Evolutionary conservation across 2,113 vertebrate genomes (phyloP).

Genomic region (Ancistrus triradiatus): DNA sequence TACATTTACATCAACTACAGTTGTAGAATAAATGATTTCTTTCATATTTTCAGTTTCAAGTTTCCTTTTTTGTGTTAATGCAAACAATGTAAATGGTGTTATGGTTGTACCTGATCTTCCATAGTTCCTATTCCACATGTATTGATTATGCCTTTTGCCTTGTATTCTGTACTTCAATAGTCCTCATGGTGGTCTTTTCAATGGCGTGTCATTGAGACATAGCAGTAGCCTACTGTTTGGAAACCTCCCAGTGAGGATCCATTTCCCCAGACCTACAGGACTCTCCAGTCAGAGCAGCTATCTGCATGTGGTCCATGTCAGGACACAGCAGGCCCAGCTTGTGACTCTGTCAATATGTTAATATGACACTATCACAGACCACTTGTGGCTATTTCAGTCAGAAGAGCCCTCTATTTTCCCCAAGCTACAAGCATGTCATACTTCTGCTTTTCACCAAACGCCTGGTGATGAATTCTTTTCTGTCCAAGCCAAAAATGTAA

Average conservation of each 20-base stretch:
- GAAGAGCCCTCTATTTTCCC: slow-evolving; percentile 39
- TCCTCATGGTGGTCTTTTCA: slow-evolving; percentile 41
- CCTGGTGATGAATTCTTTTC: slow-evolving; percentile 23
- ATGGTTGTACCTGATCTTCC: slow-evolving; percentile 37
- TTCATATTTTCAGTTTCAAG: too few relatives aligned
- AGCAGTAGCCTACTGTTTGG: slow-evolving; percentile 60
- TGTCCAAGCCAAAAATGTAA: slow-evolving; percentile 20
- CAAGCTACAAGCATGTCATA: slow-evolving; percentile 14
- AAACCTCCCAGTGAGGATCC: slow-evolving; percentile 62
- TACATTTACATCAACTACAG: too few relatives aligned
- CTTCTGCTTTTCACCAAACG: slow-evolving; percentile 29
- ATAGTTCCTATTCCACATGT: background rate
- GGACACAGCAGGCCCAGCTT: slow-evolving; percentile 55
- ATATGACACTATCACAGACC: slow-evolving; percentile 55
- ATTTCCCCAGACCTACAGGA: slow-evolving; percentile 66
- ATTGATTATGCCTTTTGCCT: slow-evolving; percentile 8
- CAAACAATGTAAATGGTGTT: too few relatives aligned
- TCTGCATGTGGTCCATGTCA: slow-evolving; percentile 62
- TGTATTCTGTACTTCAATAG: too few relatives aligned
- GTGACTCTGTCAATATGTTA: slow-evolving; percentile 71
- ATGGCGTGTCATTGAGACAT: slow-evolving; percentile 47
- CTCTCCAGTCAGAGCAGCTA: slow-evolving; percentile 63
- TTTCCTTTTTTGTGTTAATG: too few relatives aligned
- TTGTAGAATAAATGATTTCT: too few relatives aligned
- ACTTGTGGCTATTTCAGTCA: slow-evolving; percentile 36